These are phyloP conservation scores for Gastrophryne carolinensis DNA, from an alignment of 2,797 vertebrate species.

Conservation along the genomic window DNA sequence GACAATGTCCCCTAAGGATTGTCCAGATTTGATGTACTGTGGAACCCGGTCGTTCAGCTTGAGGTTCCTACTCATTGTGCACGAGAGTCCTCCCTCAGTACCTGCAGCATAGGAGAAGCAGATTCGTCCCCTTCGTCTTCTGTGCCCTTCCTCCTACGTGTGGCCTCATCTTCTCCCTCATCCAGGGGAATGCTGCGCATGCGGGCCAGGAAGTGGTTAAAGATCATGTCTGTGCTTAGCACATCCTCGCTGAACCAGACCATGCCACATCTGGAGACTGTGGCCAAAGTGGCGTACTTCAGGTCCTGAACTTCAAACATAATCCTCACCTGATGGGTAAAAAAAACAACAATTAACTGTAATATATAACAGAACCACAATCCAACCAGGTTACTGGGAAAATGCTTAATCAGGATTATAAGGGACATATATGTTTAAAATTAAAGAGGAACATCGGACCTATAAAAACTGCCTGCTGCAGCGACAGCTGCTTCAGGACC, in stretches of 20 bases:
- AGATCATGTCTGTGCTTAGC: constrained; percentile 98
- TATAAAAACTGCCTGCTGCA: too few species aligned
- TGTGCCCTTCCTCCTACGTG: constrained; percentile 85
- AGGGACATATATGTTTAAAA: too few species aligned
- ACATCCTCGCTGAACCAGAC: constrained; percentile 99
- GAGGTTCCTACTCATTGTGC: not conserved
- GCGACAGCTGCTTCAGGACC: too few species aligned
- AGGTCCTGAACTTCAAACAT: constrained; percentile 99
- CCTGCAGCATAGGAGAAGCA: constrained; percentile 96
- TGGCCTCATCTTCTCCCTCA: constrained; percentile 97
- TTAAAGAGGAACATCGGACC: too few species aligned
- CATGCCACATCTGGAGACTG: constrained; percentile 97
- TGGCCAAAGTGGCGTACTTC: constrained; percentile 95
- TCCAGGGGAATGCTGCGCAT: constrained; percentile 93
- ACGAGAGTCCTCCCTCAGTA: constrained; percentile 60
- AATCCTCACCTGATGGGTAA: constrained; percentile 96
- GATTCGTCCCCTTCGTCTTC: constrained; percentile 92
- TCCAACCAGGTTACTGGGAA: too few species aligned
- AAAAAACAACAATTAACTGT: too few species aligned
- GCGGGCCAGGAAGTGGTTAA: constrained; percentile 93
- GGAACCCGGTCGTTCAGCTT: too few species aligned
- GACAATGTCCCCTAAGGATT: too few species aligned
- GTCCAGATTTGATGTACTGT: too few species aligned
- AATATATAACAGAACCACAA: too few species aligned
- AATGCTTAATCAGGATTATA: too few species aligned